Conservation (phyloP, 2,888 invertebrate species). For the Cartodere bifasciata region DNA sequence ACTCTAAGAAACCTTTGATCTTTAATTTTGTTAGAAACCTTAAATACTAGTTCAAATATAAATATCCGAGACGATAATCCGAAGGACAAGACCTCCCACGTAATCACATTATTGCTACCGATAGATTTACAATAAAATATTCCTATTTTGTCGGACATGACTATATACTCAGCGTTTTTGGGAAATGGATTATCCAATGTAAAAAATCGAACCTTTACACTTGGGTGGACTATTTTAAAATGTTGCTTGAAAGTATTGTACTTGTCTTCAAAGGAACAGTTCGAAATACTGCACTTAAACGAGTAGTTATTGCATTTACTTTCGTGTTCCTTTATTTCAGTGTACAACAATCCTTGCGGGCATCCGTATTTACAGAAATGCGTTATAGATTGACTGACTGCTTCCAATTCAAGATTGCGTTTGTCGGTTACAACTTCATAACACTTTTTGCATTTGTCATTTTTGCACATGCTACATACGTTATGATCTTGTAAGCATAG, state of each 20-base stretch:
- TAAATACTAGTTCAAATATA: slow-evolving; percentile 23
- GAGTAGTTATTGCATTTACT: slow-evolving; percentile 21
- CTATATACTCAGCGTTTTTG: slow-evolving; percentile 20
- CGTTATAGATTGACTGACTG: slow-evolving; percentile 17
- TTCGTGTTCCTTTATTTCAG: slow-evolving; percentile 19
- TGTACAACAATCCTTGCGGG: slow-evolving; percentile 18
- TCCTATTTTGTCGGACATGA: slow-evolving; percentile 20
- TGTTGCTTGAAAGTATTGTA: slow-evolving; percentile 22
- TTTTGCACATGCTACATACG: slow-evolving; percentile 20
- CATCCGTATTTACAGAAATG: slow-evolving; percentile 24
- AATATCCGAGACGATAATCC: slow-evolving; percentile 22
- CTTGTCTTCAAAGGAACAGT: slow-evolving; percentile 19
- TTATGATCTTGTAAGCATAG: slow-evolving; percentile 21
- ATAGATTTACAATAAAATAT: slow-evolving; percentile 22
- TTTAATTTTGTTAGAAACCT: slow-evolving; percentile 19
- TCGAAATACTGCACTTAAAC: slow-evolving; percentile 21
- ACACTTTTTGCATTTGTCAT: slow-evolving; percentile 19
- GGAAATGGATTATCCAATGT: slow-evolving; percentile 21
- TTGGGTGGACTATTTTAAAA: slow-evolving; percentile 22
- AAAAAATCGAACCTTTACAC: slow-evolving; percentile 17
- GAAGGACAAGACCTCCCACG: slow-evolving; percentile 22
- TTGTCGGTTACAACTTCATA: slow-evolving; percentile 17
- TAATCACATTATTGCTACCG: slow-evolving; percentile 14
- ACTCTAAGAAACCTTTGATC: slow-evolving; percentile 17
- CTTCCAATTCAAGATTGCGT: slow-evolving; percentile 21